phyloP scores from a whole-genome alignment of 2,113 vertebrate species.

The Notiomystis cincta region DNA sequence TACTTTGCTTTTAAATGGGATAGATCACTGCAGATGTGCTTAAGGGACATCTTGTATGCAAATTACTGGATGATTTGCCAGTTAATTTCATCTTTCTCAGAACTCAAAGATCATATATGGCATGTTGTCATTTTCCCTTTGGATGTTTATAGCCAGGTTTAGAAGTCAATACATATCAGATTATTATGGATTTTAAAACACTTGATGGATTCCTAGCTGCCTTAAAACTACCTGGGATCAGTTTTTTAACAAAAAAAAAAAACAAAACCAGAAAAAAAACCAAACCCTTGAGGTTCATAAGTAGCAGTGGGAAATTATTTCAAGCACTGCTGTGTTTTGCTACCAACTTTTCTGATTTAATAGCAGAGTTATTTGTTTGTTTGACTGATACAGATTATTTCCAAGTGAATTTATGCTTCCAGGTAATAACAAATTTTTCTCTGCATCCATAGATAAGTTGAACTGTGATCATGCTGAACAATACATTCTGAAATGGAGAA shows the following conservation, averaged over 20 bases:
- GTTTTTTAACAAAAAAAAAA: background rate
- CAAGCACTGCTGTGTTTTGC: background rate
- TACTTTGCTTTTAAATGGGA: background rate
- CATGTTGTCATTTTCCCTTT: background rate
- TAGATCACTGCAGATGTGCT: background rate
- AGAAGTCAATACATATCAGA: background rate
- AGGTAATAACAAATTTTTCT: background rate
- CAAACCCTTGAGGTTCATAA: background rate
- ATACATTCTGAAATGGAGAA: background rate
- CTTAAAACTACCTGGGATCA: background rate
- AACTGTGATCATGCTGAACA: background rate
- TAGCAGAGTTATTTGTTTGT: background rate
- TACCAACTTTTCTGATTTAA: background rate
- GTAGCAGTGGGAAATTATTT: background rate
- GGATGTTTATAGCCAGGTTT: background rate
- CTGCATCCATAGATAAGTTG: background rate
- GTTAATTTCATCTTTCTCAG: background rate
- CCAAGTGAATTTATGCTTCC: background rate
- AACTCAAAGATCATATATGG: background rate
- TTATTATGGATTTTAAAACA: background rate
- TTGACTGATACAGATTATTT: background rate
- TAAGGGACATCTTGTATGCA: background rate
- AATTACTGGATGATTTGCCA: background rate
- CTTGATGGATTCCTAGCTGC: background rate
- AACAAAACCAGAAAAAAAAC: background rate